Evolutionary conservation across 2,113 vertebrate species (phyloP), one percentile per base, ranked within the genome.

Genomic region (Egretta garzetta): DNA sequence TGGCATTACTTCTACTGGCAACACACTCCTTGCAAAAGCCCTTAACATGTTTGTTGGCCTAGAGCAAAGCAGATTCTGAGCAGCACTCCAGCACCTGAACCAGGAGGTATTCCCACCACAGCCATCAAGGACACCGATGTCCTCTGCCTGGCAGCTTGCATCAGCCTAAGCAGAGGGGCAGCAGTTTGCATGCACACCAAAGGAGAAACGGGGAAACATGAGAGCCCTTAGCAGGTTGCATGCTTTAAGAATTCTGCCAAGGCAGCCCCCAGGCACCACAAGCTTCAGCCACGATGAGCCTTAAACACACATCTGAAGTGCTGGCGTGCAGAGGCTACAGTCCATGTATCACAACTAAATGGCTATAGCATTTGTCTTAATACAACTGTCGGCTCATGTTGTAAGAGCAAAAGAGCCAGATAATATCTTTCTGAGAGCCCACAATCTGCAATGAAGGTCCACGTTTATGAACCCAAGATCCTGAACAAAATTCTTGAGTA

Each of bases 241-340:
- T 2, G 27, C 58, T n/a, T 45, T 2, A n/a, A 37, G 41, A 4
- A 39, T 21, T 2, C 35, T 23, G 2, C 1, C 1, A 0, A 90
- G 64, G 59, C 50, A 83, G 59, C 19, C 33, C 64, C 49, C 47
- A 20, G 35, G 62, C 41, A 27, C 47, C 67, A 56, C 41, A 68
- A 49, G 10, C 63, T 56, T 64, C 67, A 77, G 63, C 22, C 26
- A 59, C 19, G 13, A 6, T 28, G 22, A 92, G 17, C 63, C 79
- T 88, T 50, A 71, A 76, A 73, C 67, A 62, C 13, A 32, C 14
- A 35, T 30, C 20, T 64, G 45, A 64, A 96, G n/a, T 9, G 50
- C 43, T 39, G 33, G 26, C 79, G 37, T 15, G 93, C 2, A 1
- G 41, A 49, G 21, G 67, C 33, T 92, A 35, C 55, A 84, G 80